phyloP scores from a whole-genome alignment of 1,140 invertebrate genomes.

The Pogonognathellus flavescens region DNA sequence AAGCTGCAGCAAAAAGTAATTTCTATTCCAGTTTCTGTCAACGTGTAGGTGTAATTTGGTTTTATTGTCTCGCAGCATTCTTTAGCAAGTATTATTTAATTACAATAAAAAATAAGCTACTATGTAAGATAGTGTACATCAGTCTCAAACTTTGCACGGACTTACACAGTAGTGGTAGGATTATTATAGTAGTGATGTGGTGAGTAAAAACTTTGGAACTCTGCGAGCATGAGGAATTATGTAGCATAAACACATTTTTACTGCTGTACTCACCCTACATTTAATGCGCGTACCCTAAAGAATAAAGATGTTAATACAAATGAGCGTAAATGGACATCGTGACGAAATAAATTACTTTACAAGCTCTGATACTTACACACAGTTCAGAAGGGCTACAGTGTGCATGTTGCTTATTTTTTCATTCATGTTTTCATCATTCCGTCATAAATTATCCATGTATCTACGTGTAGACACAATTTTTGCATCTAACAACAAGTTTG shows the following conservation, averaged over 20 bases:
- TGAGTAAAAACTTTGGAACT: no score
- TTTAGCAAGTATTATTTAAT: no score
- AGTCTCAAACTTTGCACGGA: no score
- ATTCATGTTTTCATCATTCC: not conserved
- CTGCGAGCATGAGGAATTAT: not conserved
- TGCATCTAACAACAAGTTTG: not conserved
- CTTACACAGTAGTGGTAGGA: no score
- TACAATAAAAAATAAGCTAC: no score
- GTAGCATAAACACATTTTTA: not conserved
- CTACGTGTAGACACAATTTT: not conserved
- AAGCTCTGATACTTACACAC: not conserved
- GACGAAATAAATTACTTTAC: constrained; percentile 10
- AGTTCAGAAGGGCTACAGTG: no score
- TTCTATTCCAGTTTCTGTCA: no score
- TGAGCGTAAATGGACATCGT: constrained; percentile 40
- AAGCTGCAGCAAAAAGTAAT: no score
- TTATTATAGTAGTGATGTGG: no score
- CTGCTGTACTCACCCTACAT: not conserved
- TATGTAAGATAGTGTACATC: no score
- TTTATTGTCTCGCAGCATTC: no score
- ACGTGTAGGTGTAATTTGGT: no score
- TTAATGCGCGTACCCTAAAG: not conserved
- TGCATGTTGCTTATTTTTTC: not conserved
- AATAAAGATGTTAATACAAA: not conserved
- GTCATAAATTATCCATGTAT: not conserved